These are phyloP conservation scores for Pocillopora damicornis DNA, from an alignment of 64 coral and sea anemone species.

Conservation along the genomic window DNA sequence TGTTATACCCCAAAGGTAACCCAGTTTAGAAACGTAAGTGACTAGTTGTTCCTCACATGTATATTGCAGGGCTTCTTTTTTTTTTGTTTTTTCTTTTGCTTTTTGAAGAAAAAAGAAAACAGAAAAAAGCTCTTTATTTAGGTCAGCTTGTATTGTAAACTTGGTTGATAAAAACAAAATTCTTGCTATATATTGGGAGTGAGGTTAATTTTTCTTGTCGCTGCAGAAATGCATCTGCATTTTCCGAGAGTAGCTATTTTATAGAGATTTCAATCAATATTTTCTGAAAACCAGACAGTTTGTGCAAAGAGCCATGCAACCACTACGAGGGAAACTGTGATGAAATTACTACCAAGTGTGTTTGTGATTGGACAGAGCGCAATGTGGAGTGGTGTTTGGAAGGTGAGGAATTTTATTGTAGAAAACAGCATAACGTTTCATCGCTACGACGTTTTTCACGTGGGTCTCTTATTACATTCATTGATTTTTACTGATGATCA, in stretches of 20 bases:
- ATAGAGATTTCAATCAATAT: neutral
- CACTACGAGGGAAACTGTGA: slow-evolving; percentile 2
- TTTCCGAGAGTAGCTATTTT: no score
- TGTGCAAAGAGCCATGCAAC: slow-evolving; percentile 13
- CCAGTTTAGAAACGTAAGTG: neutral
- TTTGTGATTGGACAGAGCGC: slow-evolving; percentile 24
- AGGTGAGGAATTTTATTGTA: neutral
- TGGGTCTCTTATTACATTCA: no score
- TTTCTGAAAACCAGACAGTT: neutral
- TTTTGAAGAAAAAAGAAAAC: no score
- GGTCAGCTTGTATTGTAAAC: no score
- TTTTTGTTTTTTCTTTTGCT: neutral
- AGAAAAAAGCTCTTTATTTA: no score
- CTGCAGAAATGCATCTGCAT: no score
- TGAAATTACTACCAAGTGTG: slow-evolving; percentile 32
- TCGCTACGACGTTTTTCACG: neutral
- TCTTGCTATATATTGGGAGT: no score
- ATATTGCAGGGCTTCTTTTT: no score
- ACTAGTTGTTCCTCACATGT: no score
- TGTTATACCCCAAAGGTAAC: slow-evolving; percentile 51
- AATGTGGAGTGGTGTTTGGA: slow-evolving; percentile 16
- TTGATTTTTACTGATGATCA: no score
- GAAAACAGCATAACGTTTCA: neutral
- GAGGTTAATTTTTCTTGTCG: no score
- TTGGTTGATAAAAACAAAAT: no score